Conservation (phyloP, 2,113 vertebrate genomes). For the Cephalopholis sonnerati region DNA sequence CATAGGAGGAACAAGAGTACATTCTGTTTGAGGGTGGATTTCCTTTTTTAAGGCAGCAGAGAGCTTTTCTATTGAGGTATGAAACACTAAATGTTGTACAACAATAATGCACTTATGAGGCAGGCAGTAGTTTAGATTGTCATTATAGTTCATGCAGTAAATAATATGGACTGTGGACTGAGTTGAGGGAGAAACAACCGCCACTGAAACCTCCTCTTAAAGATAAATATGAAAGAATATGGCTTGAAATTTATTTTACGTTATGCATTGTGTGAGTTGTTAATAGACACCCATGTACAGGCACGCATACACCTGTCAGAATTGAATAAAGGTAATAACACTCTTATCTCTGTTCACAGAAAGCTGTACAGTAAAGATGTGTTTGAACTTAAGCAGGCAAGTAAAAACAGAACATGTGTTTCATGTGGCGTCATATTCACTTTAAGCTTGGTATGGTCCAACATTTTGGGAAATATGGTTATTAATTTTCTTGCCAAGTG, state of each 20-base stretch:
- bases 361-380: constrained; percentile 14
- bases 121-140: constrained; percentile 67
- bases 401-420: constrained; percentile 24
- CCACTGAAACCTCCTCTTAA: constrained; percentile 67
- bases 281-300: not conserved
- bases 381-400: constrained; percentile 7
- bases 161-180: constrained; percentile 45
- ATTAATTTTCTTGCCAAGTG: not conserved
- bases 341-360: not conserved
- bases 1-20: not conserved
- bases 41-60: constrained; percentile 70
- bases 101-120: constrained; percentile 86
- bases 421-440: constrained; percentile 11
- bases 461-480: not conserved
- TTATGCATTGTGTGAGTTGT: not conserved
- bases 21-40: constrained; percentile 63
- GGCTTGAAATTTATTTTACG: constrained; percentile 29
- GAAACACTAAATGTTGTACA: constrained; percentile 74
- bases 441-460: not conserved
- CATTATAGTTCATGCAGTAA: constrained; percentile 61
- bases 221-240: constrained; percentile 24
- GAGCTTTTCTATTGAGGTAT: constrained; percentile 76
- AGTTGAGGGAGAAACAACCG: constrained; percentile 52
- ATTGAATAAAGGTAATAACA: not conserved
- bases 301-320: not conserved